Conservation (phyloP, 2,797 vertebrate genomes). For the Acrossocheilus fasciatus region DNA sequence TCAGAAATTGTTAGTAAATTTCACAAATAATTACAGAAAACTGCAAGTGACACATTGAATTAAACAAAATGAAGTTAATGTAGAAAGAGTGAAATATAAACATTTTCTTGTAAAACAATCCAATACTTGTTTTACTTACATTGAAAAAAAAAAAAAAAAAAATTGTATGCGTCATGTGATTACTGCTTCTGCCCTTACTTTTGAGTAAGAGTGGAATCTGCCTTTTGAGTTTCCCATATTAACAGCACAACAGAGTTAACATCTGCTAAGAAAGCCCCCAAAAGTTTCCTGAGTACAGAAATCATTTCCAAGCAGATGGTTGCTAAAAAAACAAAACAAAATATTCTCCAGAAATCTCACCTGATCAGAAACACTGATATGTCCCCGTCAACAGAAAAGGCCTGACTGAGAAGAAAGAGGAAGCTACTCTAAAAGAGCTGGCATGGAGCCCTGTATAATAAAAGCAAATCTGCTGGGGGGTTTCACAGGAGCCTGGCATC, state of each 20-base stretch:
- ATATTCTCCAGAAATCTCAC: not conserved
- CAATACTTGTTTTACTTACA: not conserved
- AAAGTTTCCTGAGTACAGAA: slow-evolving; percentile 30
- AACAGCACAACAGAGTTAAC: slow-evolving; percentile 2
- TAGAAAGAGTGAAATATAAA: not conserved
- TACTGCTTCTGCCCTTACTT: not conserved
- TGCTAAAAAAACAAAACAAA: not conserved
- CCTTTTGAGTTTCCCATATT: not conserved
- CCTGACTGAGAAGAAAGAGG: not conserved
- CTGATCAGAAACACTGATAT: slow-evolving; percentile 27
- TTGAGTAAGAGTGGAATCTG: not conserved
- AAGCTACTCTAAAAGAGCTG: slow-evolving; percentile 52
- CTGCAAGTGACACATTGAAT: no score
- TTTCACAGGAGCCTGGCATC: slow-evolving; percentile 44
- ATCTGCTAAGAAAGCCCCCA: slow-evolving; percentile 41
- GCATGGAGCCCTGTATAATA: slow-evolving; percentile 68
- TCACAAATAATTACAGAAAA: no score
- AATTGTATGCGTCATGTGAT: not conserved
- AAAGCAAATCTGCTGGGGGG: slow-evolving; percentile 68
- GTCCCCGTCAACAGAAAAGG: not conserved
- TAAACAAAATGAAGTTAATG: no score
- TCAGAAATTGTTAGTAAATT: no score
- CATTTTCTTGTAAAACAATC: not conserved
- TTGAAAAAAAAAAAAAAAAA: not conserved
- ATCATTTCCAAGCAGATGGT: slow-evolving; percentile 43